Percentiles rank a stretch among this genome's conserved stretches.
phyloP scores from a whole-genome alignment of 2,113 vertebrate species.

The Helogale parvula region DNA sequence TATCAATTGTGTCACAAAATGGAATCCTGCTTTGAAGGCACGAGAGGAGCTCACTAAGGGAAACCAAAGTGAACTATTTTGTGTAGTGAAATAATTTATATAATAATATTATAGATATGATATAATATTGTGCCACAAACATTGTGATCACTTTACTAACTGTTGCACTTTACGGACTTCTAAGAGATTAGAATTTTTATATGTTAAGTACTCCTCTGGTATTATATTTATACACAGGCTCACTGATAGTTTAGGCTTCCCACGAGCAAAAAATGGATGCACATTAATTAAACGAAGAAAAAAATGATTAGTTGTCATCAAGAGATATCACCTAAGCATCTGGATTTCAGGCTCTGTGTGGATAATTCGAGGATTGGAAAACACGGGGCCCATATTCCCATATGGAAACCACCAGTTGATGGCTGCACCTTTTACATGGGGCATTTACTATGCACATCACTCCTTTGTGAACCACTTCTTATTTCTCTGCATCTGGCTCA shows the following conservation, averaged over 20 bases:
- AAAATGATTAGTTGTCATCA: neutral
- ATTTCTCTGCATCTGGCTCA: neutral
- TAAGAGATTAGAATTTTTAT: neutral
- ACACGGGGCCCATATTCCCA: neutral
- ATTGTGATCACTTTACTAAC: neutral
- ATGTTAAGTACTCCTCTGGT: neutral
- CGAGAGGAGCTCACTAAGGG: neutral
- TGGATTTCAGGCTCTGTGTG: neutral
- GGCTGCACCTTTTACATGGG: neutral
- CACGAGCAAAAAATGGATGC: neutral
- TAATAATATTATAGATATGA: neutral
- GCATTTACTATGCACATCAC: neutral
- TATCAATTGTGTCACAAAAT: neutral
- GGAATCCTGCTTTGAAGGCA: neutral
- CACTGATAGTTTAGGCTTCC: neutral
- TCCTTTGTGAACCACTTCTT: neutral
- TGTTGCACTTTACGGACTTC: neutral
- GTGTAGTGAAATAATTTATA: neutral
- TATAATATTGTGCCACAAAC: neutral
- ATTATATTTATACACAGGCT: neutral
- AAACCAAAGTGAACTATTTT: conserved; percentile 12
- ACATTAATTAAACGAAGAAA: neutral
- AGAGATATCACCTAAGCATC: neutral
- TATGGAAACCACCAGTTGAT: neutral
- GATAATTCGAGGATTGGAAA: neutral